Evolutionary conservation across 1,140 invertebrate genomes (phyloP), one percentile per base, ranked within the genome.

Genomic region (Lordiphosa clarofinis): DNA sequence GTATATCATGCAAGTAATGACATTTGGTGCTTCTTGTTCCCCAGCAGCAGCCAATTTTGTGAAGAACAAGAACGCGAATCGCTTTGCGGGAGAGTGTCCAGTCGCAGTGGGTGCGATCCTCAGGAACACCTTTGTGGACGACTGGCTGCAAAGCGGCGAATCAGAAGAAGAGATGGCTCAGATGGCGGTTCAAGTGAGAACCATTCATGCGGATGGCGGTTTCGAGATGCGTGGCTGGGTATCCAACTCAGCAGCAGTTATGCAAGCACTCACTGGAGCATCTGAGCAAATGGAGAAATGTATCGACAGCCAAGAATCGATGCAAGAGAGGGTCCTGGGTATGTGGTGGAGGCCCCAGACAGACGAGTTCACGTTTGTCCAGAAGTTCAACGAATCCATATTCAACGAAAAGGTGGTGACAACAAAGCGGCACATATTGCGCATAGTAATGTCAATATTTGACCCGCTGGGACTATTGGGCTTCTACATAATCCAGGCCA

Each of bases 1-100:
- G n/a, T 89, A 81, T 46, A 35, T 36, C 1, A 89, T 89, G 84
- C 72, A 52, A 0, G 70, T 69, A 0, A 66, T 89, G 52, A 79
- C 87, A 1, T 89, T 89, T 46, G 87, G 81, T 0, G 72, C 81
- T 0, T 60, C 46, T 4, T 81, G 69, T n/a, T 89, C 88, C 1
- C 86, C 84, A 2, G 65, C 56, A 38, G 43, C 60, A 5, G 88
- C 86, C 0, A 49, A 75, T 8, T 63, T 55, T 52, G 61, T 89
- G 1, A 62, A 70, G 11, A 69, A 88, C 47, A 24, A 31, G 15
- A 88, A 89, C 40, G 82, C 88, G 2, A 6, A 35, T 4, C 73
- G 0, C 76, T 87, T 5, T 39, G 89, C 0, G 10, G 37, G 24
- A 11, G 35, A 12, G 9, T 15, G 42, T 28, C 39, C 56, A 13